Base-by-base conservation (phyloP, 2,113 vertebrate genomes). In the Archilochus colubris region DNA sequence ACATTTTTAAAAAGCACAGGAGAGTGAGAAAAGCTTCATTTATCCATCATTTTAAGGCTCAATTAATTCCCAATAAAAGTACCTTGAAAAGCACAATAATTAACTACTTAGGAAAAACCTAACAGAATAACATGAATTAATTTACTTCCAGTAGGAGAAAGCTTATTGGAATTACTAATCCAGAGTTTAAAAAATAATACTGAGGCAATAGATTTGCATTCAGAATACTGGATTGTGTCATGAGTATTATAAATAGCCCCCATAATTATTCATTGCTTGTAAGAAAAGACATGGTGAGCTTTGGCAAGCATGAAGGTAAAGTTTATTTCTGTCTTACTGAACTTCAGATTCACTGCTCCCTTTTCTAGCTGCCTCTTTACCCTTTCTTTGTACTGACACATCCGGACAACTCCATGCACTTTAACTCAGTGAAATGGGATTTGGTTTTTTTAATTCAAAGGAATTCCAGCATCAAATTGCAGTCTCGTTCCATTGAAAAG, bases 401-500 rank as follows among this genome's bases (percentile, higher is more conserved):
- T 12, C 6, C 11, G 51, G 40, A 8, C n/a, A 55, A 2, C 33
- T 59, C 7, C 6, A 0, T 5, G 75, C 14, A 2, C 43, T 43
- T 63, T 31, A 25, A 4, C 20, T 19, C 36, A 0, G 4, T 2
- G 31, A 4, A 8, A 5, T 13, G 5, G 21, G 30, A 9, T 9
- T 27, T 14, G 5, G 4, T 48, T 4, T 51, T n/a, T 12, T 9
- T 15, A 31, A 10, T 11, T 46, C 3, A 1, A 3, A 48, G 67
- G 14, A 2, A 2, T 64, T 23, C 1, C 15, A 81, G 36, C 15
- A 4, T 7, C 36, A 3, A 9, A 6, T 50, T 12, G 2, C 3
- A 0, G 2, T 8, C 36, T 20, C 16, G 2, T 36, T 55, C 21
- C n/a, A 4, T 1, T 27, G 67, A 11, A 1, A 11, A n/a, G 77